Percentiles rank a stretch among this genome's conserved stretches.
These are phyloP conservation scores for Ceratothoa steindachneri DNA, from an alignment of 2,888 invertebrate species.

Conservation along the genomic window DNA sequence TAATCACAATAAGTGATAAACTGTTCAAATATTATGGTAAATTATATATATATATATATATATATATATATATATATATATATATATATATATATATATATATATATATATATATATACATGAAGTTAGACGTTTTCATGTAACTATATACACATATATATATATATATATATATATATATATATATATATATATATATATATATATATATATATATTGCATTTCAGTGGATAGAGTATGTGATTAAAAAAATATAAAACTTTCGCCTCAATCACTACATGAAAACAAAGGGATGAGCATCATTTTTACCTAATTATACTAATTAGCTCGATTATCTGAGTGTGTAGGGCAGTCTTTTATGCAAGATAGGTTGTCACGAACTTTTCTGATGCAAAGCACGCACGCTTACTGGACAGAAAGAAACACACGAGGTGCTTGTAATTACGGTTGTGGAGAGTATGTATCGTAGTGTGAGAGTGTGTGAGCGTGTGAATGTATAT, in stretches of 20 bases:
- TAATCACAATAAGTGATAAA: no score
- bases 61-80: constrained; percentile 11
- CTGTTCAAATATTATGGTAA: no score
- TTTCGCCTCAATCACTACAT: neutral
- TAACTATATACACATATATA: constrained; percentile 1
- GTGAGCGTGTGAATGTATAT: no score
- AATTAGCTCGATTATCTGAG: neutral
- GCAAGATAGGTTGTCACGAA: neutral
- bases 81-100: constrained; percentile 13
- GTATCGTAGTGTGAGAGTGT: no score
- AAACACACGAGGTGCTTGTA: neutral
- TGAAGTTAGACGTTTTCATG: neutral
- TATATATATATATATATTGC: constrained; percentile 11
- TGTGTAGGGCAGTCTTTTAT: neutral
- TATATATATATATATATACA: constrained; percentile 9
- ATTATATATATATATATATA: constrained; percentile 14
- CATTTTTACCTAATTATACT: neutral
- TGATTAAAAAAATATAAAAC: neutral
- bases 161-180: constrained; percentile 12
- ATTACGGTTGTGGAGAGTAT: no score
- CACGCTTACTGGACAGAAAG: neutral
- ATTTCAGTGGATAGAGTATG: neutral
- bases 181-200: constrained; percentile 12
- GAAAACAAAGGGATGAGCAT: neutral
- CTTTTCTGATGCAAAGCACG: neutral